These are phyloP conservation scores for Stramonita haemastoma DNA, from an alignment of 2,888 invertebrate genomes.

Conservation along the genomic window DNA sequence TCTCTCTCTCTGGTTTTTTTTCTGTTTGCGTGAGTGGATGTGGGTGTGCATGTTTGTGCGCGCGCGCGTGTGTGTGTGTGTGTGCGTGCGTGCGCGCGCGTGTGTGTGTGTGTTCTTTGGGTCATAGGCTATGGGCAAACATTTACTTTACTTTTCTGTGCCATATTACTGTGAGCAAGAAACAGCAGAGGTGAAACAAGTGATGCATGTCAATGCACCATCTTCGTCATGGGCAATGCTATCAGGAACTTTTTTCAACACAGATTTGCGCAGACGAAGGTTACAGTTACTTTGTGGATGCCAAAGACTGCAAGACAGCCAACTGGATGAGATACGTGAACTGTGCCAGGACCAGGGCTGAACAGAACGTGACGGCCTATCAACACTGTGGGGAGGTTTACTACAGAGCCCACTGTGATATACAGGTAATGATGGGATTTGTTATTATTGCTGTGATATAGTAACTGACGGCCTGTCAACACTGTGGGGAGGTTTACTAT, in stretches of 20 bases:
- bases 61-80: too few species aligned
- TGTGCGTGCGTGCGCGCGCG: too few species aligned
- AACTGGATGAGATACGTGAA: slow-evolving; percentile 50
- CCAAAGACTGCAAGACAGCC: slow-evolving; percentile 42
- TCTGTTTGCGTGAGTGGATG: not conserved
- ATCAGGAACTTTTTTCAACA: too few species aligned
- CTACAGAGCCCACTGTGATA: slow-evolving; percentile 42
- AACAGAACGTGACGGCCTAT: slow-evolving; percentile 48
- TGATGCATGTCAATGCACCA: too few species aligned
- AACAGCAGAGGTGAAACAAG: too few species aligned
- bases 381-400: too few species aligned
- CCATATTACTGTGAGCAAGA: too few species aligned
- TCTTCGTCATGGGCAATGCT: too few species aligned
- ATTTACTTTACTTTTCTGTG: too few species aligned
- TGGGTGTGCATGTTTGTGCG: too few species aligned
- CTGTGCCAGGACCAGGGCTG: slow-evolving; percentile 47
- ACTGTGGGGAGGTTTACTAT: slow-evolving; percentile 40
- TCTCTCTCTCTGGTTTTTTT: not conserved
- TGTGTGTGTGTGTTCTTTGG: too few species aligned
- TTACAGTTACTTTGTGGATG: slow-evolving; percentile 46
- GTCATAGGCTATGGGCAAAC: too few species aligned
- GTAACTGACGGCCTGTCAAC: not conserved
- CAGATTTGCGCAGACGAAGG: slow-evolving; percentile 42
- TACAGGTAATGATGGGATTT: slow-evolving; percentile 24
- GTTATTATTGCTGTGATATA: not conserved